Base-by-base conservation (phyloP, 2,797 vertebrate species). In the Ceryle rudis region DNA sequence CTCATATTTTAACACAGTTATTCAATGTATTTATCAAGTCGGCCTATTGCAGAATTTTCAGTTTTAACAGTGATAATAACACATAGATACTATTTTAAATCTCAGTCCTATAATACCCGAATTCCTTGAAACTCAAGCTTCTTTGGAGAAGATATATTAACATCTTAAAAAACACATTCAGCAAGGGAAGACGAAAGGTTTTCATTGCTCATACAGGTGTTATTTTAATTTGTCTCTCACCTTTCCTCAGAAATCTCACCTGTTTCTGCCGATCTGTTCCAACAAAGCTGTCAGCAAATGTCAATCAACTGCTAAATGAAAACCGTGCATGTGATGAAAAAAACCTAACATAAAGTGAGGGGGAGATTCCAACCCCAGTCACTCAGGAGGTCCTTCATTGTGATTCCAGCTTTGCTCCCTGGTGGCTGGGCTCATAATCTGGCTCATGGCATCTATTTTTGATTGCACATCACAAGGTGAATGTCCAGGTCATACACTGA, bases 201-300 rank as follows among this genome's bases (percentile, higher is more conserved):
- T 84, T 70, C 17, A n/a, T 80, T 89, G 60, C 57, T 85, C 28
- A 51, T 61, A 44, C 41, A 74, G 23, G 25, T 16, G 23, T 90
- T 93, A 79, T 86, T 92, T 91, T 93, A 83, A 65, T 44, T 81
- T 80, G 39, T 87, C 78, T 96, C 47, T 71, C 77, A 67, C 52
- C n/a, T 91, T 85, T 57, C 61, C 52, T 77, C 42, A 71, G 54
- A 91, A 83, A 78, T 83, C 61, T 91, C 79, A 89, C 61, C 57
- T 77, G 29, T 37, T 91, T 90, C 79, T 81, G 46, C 35, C 66
- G 75, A 83, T 88, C 31, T 65, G 25, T 83, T 74, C 44, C 70
- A 75, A 73, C 35, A 88, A 86, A 84, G 37, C 58, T 96, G 85
- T 92, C 87, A 72, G 46, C 57, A 84, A 88, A 78, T 79, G 54